Base-by-base conservation (phyloP, 2,888 invertebrate species). In the Diarsia dahlii region DNA sequence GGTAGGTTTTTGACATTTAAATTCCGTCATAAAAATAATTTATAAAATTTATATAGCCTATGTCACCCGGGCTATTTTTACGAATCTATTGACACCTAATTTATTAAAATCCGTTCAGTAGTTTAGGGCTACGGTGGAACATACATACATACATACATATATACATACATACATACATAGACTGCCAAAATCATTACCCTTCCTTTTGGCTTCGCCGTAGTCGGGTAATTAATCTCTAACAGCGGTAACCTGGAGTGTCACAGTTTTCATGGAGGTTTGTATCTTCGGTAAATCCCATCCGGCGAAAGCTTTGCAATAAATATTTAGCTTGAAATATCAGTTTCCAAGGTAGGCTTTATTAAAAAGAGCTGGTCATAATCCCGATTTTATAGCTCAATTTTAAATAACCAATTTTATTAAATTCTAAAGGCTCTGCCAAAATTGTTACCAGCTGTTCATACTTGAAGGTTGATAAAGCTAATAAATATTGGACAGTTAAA, bases 361-460 rank as follows among this genome's bases (percentile, higher is more conserved):
- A 20, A 34, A 75, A 39, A 34, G 15, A 15, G 58, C n/a, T 13
- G 23, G 0, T 46, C 3, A 28, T 28, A 28, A 2, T 3, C 13
- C 18, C 1, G 15, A 4, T 76, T 74, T 78, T 45, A 79, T 23
- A 0, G 15, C 20, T 12, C 13, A 23, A 56, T 56, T 56, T 56
- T 1, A n/a, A 13, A 20, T 10, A 20, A 15, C 10, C 9, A 13
- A 20, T 71, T 64, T 46, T 58, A 72, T 52, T 77, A 23, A 72
- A 52, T 72, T 72, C 56, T 46, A 23, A 23, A 72, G 48, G 66
- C 18, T 62, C 66, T 50, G 6, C 3, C 48, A 12, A 46, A 45
- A 67, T 80, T 34, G 20, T 45, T 48, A 50, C 23, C 74, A 80
- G 74, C 81, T 67, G 74, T 56, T 56, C 56, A 66, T 28, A 20